A percentile compares a stretch with the other conserved stretches of the same genome.
Evolutionary conservation across 2,113 vertebrate genomes (phyloP).

Genomic region (Martes martes): DNA sequence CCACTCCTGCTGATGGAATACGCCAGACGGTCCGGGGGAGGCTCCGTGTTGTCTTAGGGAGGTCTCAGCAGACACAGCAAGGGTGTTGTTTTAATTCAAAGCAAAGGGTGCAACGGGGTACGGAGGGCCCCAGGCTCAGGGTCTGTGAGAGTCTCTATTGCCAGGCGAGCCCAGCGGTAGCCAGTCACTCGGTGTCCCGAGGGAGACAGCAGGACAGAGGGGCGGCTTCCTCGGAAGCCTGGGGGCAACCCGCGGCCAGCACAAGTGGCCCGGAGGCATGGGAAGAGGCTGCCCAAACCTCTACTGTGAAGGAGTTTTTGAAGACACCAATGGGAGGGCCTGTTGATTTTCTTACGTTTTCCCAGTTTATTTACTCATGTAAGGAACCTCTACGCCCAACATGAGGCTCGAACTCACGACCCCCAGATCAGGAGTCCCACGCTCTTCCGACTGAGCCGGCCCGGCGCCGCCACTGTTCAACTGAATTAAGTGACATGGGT

Average conservation of each 20-base stretch:
- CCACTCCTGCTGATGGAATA: not conserved
- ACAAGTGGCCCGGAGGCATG: not conserved
- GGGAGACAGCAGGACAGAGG: not conserved
- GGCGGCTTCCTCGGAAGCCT: not conserved
- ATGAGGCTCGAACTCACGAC: not conserved
- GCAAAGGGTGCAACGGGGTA: not conserved
- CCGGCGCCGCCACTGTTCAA: not conserved
- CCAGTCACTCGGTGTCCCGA: not conserved
- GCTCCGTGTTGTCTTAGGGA: not conserved
- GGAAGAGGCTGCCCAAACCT: not conserved
- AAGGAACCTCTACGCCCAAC: not conserved
- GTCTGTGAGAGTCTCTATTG: not conserved
- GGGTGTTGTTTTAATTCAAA: not conserved
- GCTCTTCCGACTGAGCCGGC: not conserved
- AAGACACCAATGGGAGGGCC: not conserved
- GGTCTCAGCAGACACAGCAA: not conserved
- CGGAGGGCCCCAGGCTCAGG: not conserved
- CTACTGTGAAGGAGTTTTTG: not conserved
- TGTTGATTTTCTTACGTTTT: not conserved
- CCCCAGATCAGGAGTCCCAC: not conserved
- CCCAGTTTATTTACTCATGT: not conserved
- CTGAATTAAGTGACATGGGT: not conserved
- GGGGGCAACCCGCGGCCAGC: not conserved
- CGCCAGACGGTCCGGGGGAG: not conserved
- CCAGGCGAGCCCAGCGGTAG: not conserved